Base-by-base conservation (phyloP, 2,797 vertebrate species). In the Macrochelys suwanniensis region DNA sequence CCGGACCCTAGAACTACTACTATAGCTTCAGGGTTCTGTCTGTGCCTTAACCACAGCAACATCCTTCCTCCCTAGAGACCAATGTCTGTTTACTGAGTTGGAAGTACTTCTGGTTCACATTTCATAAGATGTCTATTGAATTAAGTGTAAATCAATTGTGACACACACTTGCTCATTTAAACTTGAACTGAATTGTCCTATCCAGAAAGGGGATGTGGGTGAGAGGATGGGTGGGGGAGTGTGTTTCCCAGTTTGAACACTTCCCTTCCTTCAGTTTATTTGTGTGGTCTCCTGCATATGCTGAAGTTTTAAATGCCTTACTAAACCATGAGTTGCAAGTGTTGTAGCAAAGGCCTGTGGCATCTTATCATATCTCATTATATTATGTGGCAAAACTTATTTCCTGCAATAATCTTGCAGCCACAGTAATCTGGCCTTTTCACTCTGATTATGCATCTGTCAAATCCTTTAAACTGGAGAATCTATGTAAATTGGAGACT, bases 11-110 rank as follows among this genome's bases (percentile, higher is more conserved):
- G 45, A 76, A 76, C 74, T 47, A 13, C 56, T 45, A 1, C 53
- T 88, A 11, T 80, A 91, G 91, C 88, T 59, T 47, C 57, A 51
- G 71, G 87, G 71, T 91, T 23, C 80, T 94, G 79, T 19, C 77
- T 94, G 79, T 92, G 42, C 51, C 2, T 86, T 88, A 57, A 4
- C 1, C 45, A 87, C 37, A 87, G 3, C 83, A 33, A 90, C 90
- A 80, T 79, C 81, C 45, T 25, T 42, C 84, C 74, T 49, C 45
- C 7, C 42, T 17, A 11, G 51, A 77, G 45, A 49, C 54, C 19
- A 56, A 17, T 54, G 37, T 17, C 54, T 49, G 71, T 57, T 28
- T 49, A 31, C 28, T 47, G 90, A 76, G 81, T 26, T 92, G 68
- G 65, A 93, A 19, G 9, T 15, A 4, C 23, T 50, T 68, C 19